Percentiles rank a stretch among this genome's conserved stretches.
Evolutionary conservation across 2,797 vertebrate genomes (phyloP).

Genomic region (Tolypeutes matacus): DNA sequence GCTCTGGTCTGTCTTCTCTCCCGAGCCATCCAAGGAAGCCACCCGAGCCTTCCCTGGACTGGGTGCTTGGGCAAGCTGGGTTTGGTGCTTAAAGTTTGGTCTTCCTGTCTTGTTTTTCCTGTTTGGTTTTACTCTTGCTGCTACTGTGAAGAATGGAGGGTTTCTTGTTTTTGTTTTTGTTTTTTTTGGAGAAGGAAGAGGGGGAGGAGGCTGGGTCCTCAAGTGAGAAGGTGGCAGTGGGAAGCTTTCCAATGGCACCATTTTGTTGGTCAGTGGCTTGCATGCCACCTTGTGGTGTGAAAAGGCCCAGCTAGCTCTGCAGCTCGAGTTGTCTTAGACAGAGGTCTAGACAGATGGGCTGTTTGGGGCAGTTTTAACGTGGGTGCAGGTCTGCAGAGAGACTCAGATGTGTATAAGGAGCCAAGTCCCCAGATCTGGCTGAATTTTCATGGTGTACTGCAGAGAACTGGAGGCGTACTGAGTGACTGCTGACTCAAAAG

Average conservation of each 20-base stretch:
- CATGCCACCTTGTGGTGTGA: not conserved
- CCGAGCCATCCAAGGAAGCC: accelerated
- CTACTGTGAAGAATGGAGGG: not conserved
- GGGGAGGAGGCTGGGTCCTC: no score
- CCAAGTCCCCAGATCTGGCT: not conserved
- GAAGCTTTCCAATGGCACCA: accelerated
- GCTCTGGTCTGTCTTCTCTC: no score
- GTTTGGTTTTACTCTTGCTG: not conserved
- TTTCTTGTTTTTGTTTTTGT: not conserved
- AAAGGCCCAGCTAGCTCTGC: not conserved
- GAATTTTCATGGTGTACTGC: accelerated
- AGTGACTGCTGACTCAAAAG: not conserved
- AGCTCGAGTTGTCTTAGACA: not conserved
- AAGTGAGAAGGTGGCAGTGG: not conserved
- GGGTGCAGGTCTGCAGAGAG: accelerated
- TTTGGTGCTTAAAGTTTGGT: no score
- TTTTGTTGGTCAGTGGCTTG: not conserved
- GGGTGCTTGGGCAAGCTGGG: not conserved
- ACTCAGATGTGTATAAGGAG: accelerated
- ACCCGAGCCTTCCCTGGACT: not conserved
- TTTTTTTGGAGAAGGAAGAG: no score
- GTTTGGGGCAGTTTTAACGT: not conserved
- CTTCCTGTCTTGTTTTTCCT: not conserved
- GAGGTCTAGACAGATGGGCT: not conserved
- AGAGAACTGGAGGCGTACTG: no score